These are phyloP conservation scores for Drosophila paranaensis DNA, from an alignment of 2,888 invertebrate genomes.

Conservation along the genomic window DNA sequence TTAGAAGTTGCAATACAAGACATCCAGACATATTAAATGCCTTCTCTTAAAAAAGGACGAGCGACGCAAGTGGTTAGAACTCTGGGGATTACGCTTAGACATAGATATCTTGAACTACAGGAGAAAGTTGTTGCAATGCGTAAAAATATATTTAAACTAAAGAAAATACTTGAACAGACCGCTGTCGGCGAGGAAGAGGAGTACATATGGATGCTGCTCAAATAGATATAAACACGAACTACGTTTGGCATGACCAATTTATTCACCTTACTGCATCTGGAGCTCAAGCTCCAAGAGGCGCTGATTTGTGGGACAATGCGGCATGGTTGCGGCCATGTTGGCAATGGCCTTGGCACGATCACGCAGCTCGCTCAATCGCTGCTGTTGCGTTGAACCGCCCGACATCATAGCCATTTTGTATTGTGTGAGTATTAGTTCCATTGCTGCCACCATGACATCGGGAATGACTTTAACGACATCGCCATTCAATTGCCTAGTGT, in stretches of 20 bases:
- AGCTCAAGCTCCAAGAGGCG: constrained; percentile 97
- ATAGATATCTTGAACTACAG: constrained; percentile 19
- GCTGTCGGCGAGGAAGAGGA: constrained; percentile 21
- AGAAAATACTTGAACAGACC: constrained; percentile 4
- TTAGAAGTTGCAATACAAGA: constrained; percentile 22
- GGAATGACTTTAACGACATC: constrained; percentile 93
- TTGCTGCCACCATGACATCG: constrained; percentile 93
- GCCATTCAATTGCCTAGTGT: constrained; percentile 86
- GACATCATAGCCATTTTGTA: constrained; percentile 84
- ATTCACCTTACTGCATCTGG: constrained; percentile 91
- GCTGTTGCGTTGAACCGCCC: constrained; percentile 1
- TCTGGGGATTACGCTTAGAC: no score
- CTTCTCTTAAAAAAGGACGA: constrained; percentile 26
- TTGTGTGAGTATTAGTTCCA: constrained; percentile 86
- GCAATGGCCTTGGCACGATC: constrained; percentile 95
- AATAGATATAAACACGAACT: constrained; percentile 22
- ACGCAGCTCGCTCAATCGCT: constrained; percentile 89
- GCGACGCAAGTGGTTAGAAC: no score
- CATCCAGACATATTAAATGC: constrained; percentile 22
- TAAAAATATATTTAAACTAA: constrained; percentile 27
- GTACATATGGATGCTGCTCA: constrained; percentile 44
- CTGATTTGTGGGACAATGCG: constrained; percentile 97
- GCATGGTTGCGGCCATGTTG: constrained; percentile 96
- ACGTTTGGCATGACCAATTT: background rate
- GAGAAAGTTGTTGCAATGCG: constrained; percentile 20